Percentiles rank a stretch among this genome's conserved stretches.
These are phyloP conservation scores for Synanceia verrucosa DNA, from an alignment of 2,797 vertebrate genomes.

Conservation along the genomic window DNA sequence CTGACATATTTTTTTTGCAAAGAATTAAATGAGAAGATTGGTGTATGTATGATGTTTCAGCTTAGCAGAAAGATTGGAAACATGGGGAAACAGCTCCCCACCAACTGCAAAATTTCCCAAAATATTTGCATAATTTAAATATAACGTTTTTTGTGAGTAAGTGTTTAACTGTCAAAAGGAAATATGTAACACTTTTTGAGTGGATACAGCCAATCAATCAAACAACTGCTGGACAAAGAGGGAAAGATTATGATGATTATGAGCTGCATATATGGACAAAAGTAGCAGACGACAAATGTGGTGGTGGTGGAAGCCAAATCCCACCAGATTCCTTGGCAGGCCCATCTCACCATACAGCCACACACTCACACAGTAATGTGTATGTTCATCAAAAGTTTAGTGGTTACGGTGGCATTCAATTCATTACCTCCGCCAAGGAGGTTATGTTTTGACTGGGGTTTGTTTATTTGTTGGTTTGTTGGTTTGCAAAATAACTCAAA, in stretches of 20 bases:
- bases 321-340: conserved; percentile 4
- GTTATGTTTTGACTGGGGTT: too few species aligned
- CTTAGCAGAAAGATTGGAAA: not conserved
- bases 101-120: too few species aligned
- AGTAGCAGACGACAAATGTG: conserved; percentile 18
- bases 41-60: not conserved
- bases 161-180: not conserved
- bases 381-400: conserved; percentile 28
- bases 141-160: too few species aligned
- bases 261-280: conserved; percentile 5
- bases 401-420: conserved; percentile 12
- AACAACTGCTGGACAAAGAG: not conserved
- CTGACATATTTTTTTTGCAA: not conserved
- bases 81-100: not conserved
- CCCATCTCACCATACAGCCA: conserved; percentile 12
- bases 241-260: not conserved
- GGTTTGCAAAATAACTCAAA: too few species aligned
- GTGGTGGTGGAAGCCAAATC: not conserved
- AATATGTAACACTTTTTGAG: not conserved
- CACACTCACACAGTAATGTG: conserved; percentile 14
- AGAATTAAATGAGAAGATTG: not conserved
- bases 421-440: too few species aligned
- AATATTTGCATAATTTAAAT: not conserved
- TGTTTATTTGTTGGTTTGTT: too few species aligned
- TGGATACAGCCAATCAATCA: conserved; percentile 2